phyloP scores from a whole-genome alignment of 2,113 vertebrate species.

The Gorsachius goisagi region DNA sequence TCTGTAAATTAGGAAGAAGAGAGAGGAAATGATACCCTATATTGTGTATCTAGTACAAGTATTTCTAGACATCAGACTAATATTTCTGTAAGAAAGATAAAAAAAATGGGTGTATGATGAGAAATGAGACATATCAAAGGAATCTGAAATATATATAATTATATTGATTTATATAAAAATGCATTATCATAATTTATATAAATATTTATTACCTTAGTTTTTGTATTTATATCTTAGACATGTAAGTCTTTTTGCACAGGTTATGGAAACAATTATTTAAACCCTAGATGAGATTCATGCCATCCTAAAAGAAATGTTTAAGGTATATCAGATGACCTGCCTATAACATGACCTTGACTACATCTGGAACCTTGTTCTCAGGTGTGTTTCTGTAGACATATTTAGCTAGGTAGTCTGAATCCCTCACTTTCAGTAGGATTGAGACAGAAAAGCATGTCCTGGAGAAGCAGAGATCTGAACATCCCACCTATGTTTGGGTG shows the following conservation, averaged over 20 bases:
- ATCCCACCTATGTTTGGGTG: background rate
- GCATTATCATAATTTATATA: background rate
- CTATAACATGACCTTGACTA: background rate
- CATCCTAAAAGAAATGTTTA: background rate
- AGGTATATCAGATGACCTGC: background rate
- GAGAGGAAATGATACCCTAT: background rate
- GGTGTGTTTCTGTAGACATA: background rate
- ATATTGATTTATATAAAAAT: background rate
- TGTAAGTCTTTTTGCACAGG: background rate
- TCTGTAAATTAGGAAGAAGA: background rate
- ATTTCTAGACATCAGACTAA: background rate
- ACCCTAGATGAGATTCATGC: background rate
- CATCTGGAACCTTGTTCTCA: background rate
- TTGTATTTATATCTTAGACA: background rate
- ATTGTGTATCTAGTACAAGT: background rate
- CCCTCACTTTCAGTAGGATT: background rate
- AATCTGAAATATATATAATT: background rate
- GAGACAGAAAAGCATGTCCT: background rate
- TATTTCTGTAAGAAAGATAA: background rate
- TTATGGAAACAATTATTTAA: background rate
- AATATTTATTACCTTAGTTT: background rate
- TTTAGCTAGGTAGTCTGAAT: background rate
- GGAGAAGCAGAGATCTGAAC: background rate
- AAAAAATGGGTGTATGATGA: accelerated
- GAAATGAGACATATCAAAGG: background rate